phyloP scores from a whole-genome alignment of 2,797 vertebrate species.

The Tarsius wallacei region DNA sequence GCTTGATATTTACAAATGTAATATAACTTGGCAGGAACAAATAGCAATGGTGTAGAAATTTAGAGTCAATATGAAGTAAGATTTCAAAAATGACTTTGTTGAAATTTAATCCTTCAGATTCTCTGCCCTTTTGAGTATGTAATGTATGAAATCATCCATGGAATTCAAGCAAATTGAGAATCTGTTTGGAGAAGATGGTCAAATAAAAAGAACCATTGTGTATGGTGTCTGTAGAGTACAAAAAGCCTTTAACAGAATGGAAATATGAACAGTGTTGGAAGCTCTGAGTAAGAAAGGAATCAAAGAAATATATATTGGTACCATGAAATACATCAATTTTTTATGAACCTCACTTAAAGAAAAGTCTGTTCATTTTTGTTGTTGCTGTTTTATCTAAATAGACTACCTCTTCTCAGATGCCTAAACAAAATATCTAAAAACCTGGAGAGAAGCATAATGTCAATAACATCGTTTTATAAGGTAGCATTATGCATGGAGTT shows the following conservation, averaged over 20 bases:
- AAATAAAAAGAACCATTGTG: slow-evolving; percentile 92
- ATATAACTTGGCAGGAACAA: slow-evolving; percentile 78
- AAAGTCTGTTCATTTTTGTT: slow-evolving; percentile 57
- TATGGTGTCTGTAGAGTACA: slow-evolving; percentile 88
- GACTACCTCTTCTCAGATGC: slow-evolving; percentile 25
- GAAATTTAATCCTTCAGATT: slow-evolving; percentile 89
- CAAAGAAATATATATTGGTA: slow-evolving; percentile 87
- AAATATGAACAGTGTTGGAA: slow-evolving; percentile 90
- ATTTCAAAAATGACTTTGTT: slow-evolving; percentile 80
- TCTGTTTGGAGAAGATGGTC: slow-evolving; percentile 90
- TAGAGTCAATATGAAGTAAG: slow-evolving; percentile 82
- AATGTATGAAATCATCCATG: slow-evolving; percentile 90
- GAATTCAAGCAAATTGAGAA: slow-evolving; percentile 90
- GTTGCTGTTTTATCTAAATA: background rate
- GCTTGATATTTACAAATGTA: slow-evolving; percentile 74
- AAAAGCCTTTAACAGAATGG: slow-evolving; percentile 91
- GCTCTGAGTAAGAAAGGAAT: slow-evolving; percentile 87
- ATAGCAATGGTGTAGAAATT: slow-evolving; percentile 80
- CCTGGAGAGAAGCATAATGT: slow-evolving; percentile 40
- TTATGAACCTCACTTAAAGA: slow-evolving; percentile 62
- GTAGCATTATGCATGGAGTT: slow-evolving; percentile 61
- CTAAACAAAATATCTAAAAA: slow-evolving; percentile 65
- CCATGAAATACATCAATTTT: slow-evolving; percentile 75
- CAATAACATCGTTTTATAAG: slow-evolving; percentile 68
- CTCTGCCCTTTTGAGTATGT: slow-evolving; percentile 89